Evolutionary conservation across 2,888 invertebrate species (phyloP), one percentile per base, ranked within the genome.

Genomic region (Drosophila mettleri): DNA sequence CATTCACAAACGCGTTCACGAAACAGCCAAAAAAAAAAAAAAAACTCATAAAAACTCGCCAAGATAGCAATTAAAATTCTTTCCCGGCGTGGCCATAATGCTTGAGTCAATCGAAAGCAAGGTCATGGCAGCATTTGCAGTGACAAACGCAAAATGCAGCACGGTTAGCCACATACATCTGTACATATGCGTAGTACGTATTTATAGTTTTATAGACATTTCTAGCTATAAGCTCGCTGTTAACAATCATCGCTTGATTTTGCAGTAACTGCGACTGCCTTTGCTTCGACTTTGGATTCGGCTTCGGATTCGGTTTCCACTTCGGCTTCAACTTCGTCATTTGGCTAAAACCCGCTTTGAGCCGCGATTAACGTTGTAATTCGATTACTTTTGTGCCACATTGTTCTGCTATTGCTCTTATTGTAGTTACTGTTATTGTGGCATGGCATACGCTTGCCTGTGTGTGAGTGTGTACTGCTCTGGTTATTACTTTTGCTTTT

Each of bases 361-460:
- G 88, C 87, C 74, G 70, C 85, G 89, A 86, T 85, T 87, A 88
- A 69, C 74, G 81, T 57, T 78, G 85, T 85, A 88, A 85, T 85
- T 84, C 85, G 89, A 88, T 85, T 85, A 88, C 88, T 87, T 85
- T 85, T 79, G 61, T 79, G 72, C 63, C 69, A 74, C 81, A 83
- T 85, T 85, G 80, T 86, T 89, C 86, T 89, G 86, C 78, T 71
- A 45, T 55, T 81, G 70, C 74, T 85, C 78, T 74, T 68, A 62
- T 73, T 84, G 71, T 68, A 67, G 68, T 69, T 63, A 67, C 66
- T 76, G 55, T 70, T 66, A 39, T 48, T 74, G 55, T 51, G 71
- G 49, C 38, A 18, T 76, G 36, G 29, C 31, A 9, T 61, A 38
- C 39, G 16, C 69, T 18, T 62, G 20, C 48, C 27, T 74, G 18